Evolutionary conservation across 1,140 invertebrate species (phyloP).

Genomic region (Xylocopa sonorina): DNA sequence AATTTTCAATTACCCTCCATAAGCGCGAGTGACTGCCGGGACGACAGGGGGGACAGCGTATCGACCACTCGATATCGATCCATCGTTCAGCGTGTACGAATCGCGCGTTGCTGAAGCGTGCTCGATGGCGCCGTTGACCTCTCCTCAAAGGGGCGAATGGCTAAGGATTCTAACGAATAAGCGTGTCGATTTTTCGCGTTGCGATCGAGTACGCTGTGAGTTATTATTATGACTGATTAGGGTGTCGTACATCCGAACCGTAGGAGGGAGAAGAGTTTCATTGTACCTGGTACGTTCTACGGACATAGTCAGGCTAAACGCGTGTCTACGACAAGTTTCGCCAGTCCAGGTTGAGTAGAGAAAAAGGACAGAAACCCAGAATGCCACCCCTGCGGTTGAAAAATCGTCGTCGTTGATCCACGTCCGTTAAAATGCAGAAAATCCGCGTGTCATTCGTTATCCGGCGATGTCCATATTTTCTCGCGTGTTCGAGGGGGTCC

Average conservation of each 20-base stretch:
- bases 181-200: conserved; percentile 6
- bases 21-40: conserved; percentile 60
- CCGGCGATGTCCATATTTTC: conserved; percentile 48
- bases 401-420: neutral
- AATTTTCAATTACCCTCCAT: conserved; percentile 79
- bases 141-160: neutral
- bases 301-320: too few species aligned
- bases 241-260: too few species aligned
- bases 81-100: conserved; percentile 21
- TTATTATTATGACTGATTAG: neutral
- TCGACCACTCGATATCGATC: conserved; percentile 44
- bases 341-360: too few species aligned
- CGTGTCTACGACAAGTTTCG: too few species aligned
- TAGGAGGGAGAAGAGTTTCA: too few species aligned
- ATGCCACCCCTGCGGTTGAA: neutral
- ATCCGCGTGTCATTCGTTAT: conserved; percentile 36
- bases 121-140: conserved; percentile 18
- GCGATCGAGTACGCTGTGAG: neutral
- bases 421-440: conserved; percentile 31
- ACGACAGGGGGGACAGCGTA: conserved; percentile 26
- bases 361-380: too few species aligned
- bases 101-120: too few species aligned
- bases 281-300: too few species aligned
- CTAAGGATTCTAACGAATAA: neutral
- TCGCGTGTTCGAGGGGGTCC: neutral